phyloP scores from a whole-genome alignment of 2,113 vertebrate genomes.

The Beaufortia kweichowensis region DNA sequence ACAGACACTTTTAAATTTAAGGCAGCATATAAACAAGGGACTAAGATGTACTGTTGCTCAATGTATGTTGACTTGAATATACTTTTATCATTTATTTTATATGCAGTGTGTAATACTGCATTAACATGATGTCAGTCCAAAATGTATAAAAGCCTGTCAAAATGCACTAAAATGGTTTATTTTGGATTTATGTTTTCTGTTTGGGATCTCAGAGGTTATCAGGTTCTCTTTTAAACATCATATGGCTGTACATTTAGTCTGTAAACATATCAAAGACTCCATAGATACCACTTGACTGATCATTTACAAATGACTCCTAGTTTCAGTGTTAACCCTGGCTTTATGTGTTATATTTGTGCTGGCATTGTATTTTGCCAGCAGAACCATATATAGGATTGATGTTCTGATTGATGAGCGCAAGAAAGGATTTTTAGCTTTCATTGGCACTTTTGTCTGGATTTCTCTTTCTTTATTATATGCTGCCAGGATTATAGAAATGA shows the following conservation, averaged over 20 bases:
- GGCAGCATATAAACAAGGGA: constrained; percentile 46
- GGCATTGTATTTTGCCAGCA: constrained; percentile 64
- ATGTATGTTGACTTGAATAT: constrained; percentile 46
- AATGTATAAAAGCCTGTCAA: constrained; percentile 63
- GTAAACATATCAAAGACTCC: constrained; percentile 17
- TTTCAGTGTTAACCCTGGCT: constrained; percentile 60
- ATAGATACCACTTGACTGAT: constrained; percentile 57
- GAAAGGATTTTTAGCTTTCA: constrained; percentile 62
- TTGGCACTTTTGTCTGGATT: constrained; percentile 65
- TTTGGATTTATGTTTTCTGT: constrained; percentile 47
- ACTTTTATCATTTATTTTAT: constrained; percentile 45
- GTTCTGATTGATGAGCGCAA: constrained; percentile 61
- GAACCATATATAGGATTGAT: constrained; percentile 65
- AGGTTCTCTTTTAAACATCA: constrained; percentile 42
- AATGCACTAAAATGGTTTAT: constrained; percentile 69
- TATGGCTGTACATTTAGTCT: background rate
- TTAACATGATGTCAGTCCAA: constrained; percentile 61
- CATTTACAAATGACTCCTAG: constrained; percentile 63
- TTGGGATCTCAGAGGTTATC: constrained; percentile 37
- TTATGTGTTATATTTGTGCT: constrained; percentile 58
- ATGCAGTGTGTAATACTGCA: constrained; percentile 59
- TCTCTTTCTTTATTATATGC: constrained; percentile 58
- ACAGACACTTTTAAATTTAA: constrained; percentile 27
- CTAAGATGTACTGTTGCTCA: constrained; percentile 46
- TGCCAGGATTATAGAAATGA: constrained; percentile 59